Percentiles rank a stretch among this genome's conserved stretches.
Evolutionary conservation across 2,113 vertebrate genomes (phyloP).

Genomic region (Mionectes macconnelli): DNA sequence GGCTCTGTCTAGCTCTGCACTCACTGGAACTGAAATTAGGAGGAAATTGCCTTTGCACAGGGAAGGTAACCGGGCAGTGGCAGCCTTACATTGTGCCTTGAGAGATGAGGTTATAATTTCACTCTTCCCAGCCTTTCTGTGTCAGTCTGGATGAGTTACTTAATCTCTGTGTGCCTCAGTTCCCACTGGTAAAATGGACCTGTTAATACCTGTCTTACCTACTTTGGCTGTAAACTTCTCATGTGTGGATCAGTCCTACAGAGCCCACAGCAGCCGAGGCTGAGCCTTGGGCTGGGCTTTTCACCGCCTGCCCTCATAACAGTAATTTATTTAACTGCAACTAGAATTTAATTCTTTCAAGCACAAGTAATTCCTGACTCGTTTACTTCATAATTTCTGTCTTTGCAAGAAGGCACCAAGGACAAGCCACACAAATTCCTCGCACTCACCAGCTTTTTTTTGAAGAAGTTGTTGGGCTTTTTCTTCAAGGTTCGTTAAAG

Average conservation of each 20-base stretch:
- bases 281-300: neutral
- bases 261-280: neutral
- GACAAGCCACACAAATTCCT: neutral
- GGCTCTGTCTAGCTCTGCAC: neutral
- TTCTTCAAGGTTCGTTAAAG: neutral
- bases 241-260: neutral
- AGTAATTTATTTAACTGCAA: neutral
- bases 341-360: neutral
- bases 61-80: neutral
- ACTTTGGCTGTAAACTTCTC: neutral
- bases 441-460: accelerated
- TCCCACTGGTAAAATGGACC: neutral
- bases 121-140: neutral
- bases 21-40: neutral
- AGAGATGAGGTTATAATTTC: neutral
- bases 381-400: neutral
- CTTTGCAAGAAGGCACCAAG: neutral
- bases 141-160: neutral
- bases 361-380: neutral
- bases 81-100: neutral
- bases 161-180: neutral
- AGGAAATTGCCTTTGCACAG: neutral
- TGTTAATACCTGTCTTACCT: neutral
- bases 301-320: neutral
- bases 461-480: neutral